phyloP scores from a whole-genome alignment of 1,140 invertebrate genomes.

The Drosophila sucinea region DNA sequence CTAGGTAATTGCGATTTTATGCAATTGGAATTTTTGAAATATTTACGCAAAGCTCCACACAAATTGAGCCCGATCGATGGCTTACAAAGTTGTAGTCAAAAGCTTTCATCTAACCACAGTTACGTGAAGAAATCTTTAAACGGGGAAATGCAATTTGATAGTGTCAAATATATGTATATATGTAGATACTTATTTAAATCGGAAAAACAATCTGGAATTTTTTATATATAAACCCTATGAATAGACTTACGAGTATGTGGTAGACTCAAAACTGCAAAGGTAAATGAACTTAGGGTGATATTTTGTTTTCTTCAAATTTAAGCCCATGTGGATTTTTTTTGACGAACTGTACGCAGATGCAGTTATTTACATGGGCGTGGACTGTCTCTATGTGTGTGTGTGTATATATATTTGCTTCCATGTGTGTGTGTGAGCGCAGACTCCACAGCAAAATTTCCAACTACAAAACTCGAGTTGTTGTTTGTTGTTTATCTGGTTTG shows the following conservation, averaged over 20 bases:
- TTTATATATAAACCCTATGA: no score
- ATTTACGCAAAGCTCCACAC: conserved; percentile 35
- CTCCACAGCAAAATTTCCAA: conserved; percentile 10
- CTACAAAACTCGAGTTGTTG: conserved; percentile 34
- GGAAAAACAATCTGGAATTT: no score
- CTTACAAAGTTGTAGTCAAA: conserved; percentile 12
- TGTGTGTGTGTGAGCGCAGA: conserved; percentile 8
- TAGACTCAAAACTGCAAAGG: background rate
- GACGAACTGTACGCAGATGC: conserved; percentile 18
- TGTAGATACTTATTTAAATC: background rate
- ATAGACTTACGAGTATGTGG: background rate
- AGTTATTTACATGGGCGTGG: conserved; percentile 25
- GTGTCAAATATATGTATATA: background rate
- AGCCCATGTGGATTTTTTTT: background rate
- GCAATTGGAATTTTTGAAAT: conserved; percentile 56
- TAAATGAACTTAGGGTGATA: background rate
- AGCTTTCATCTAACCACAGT: conserved; percentile 16
- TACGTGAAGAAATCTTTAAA: background rate
- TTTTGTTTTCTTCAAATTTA: background rate
- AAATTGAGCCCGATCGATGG: conserved; percentile 43
- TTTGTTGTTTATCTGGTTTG: conserved; percentile 72
- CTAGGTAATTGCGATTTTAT: conserved; percentile 11
- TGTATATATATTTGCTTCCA: background rate
- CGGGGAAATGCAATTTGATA: no score
- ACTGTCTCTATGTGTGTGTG: background rate